phyloP scores from a whole-genome alignment of 2,113 vertebrate species.

The Tragulus kanchil region DNA sequence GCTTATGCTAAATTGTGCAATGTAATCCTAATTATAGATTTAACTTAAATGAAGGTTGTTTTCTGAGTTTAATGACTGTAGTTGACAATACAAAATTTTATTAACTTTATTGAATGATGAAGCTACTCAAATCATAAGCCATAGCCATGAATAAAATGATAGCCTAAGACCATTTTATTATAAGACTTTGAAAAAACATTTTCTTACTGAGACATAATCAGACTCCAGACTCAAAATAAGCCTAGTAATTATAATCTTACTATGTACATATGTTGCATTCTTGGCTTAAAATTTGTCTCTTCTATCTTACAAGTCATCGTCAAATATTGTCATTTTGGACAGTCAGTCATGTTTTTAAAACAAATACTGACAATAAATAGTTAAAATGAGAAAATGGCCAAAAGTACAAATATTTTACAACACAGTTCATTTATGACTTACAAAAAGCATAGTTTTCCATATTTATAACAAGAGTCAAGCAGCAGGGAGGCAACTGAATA shows the following conservation, averaged over 20 bases:
- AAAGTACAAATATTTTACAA: neutral
- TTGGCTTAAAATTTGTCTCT: neutral
- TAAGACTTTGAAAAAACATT: neutral
- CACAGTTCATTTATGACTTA: neutral
- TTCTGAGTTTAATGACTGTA: neutral
- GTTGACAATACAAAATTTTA: neutral
- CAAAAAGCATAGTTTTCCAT: neutral
- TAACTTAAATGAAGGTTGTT: neutral
- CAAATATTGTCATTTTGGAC: neutral
- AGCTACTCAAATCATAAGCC: neutral
- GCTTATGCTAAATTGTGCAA: neutral
- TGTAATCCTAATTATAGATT: neutral
- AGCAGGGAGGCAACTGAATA: neutral
- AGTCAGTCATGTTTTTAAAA: neutral
- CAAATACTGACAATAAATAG: neutral
- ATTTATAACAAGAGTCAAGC: neutral
- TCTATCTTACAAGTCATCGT: neutral
- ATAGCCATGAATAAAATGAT: constrained; percentile 14
- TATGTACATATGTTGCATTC: neutral
- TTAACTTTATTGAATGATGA: neutral
- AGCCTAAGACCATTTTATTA: neutral
- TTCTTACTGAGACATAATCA: neutral
- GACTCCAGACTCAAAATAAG: neutral
- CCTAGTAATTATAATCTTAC: neutral
- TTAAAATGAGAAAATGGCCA: neutral